A percentile compares a stretch with the other conserved stretches of the same genome.
phyloP scores from a whole-genome alignment of 2,888 invertebrate genomes.

The Venusia cambrica region DNA sequence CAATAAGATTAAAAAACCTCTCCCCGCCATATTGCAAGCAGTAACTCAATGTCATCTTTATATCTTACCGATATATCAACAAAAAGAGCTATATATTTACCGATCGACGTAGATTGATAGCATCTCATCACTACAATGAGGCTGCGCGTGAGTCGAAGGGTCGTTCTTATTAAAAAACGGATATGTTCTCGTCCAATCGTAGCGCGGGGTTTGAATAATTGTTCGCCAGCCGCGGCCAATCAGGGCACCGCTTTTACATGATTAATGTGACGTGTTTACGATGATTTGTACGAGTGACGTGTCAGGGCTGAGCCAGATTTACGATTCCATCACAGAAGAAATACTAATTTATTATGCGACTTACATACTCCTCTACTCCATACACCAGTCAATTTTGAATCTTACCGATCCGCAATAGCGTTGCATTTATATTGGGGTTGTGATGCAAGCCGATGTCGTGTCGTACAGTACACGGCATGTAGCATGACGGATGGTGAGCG shows the following conservation, averaged over 20 bases:
- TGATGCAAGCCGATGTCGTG: no score
- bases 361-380: no score
- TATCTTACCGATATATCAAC: conserved; percentile 33
- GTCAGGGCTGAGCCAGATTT: conserved; percentile 63
- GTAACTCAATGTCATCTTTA: conserved; percentile 33
- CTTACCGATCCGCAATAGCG: not conserved
- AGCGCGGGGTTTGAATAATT: conserved; percentile 74
- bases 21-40: conserved; percentile 31
- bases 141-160: conserved; percentile 75
- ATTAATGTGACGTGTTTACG: conserved; percentile 75
- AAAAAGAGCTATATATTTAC: conserved; percentile 45
- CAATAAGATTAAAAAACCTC: conserved; percentile 21
- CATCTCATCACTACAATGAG: conserved; percentile 49
- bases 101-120: conserved; percentile 40
- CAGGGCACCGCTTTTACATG: conserved; percentile 66
- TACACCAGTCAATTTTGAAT: conserved; percentile 2
- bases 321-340: conserved; percentile 34
- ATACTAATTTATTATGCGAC: no score
- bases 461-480: conserved; percentile 44
- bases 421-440: no score
- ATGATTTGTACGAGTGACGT: conserved; percentile 69
- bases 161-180: conserved; percentile 75
- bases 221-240: conserved; percentile 71
- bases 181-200: conserved; percentile 59
- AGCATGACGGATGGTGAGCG: conserved; percentile 51